Conservation (phyloP, 2,113 vertebrate species). For the Ophiodon elongatus region DNA sequence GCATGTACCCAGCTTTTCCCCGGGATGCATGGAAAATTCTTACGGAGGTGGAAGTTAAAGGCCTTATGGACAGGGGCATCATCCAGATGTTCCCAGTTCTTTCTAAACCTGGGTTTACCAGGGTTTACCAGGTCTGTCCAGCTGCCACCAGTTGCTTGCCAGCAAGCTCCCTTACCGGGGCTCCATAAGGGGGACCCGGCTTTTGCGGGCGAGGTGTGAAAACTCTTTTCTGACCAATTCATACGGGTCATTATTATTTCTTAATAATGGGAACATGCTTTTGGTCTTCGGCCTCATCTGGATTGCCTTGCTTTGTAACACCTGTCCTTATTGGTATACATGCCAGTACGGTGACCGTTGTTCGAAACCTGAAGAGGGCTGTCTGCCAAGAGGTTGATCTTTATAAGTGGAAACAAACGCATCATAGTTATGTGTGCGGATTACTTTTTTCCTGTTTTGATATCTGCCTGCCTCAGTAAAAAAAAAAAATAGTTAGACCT, state of each 20-base stretch:
- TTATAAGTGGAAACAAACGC: conserved; percentile 1
- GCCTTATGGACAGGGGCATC: no score
- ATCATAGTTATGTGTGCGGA: background rate
- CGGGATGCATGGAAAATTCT: no score
- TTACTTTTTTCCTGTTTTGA: background rate
- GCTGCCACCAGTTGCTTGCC: no score
- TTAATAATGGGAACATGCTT: background rate
- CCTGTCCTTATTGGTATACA: background rate
- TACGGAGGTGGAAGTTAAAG: no score
- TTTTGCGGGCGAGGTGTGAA: no score
- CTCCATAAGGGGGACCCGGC: no score
- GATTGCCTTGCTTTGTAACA: background rate
- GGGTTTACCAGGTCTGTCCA: no score
- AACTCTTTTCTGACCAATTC: no score
- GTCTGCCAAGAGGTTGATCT: background rate
- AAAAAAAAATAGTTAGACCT: background rate
- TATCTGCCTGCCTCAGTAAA: background rate
- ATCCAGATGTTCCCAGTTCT: no score
- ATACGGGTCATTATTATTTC: background rate
- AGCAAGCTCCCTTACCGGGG: no score
- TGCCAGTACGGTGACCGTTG: background rate
- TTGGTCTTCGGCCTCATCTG: background rate
- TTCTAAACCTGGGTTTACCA: no score
- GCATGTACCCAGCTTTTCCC: no score
- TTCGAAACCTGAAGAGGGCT: background rate